These are phyloP conservation scores for Phyllostomus hastatus DNA, from an alignment of 2,113 vertebrate genomes.

Conservation along the genomic window DNA sequence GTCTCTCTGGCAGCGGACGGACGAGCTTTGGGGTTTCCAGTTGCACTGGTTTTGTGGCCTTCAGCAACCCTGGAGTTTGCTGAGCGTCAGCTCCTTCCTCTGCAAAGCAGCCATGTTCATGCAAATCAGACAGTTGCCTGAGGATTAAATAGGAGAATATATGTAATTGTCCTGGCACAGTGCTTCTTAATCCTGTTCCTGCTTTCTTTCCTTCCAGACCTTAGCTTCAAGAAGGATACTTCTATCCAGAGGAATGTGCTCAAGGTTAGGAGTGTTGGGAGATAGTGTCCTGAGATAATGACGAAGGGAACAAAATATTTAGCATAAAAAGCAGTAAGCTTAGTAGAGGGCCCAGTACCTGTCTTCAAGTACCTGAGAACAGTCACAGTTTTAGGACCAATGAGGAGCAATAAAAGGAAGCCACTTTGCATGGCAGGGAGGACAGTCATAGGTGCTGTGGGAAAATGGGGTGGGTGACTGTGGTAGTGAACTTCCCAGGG, in stretches of 20 bases:
- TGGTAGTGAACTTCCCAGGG: neutral
- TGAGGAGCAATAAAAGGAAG: neutral
- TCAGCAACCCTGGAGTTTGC: neutral
- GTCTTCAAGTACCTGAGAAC: neutral
- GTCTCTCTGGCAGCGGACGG: neutral
- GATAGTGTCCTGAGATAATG: neutral
- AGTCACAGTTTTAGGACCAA: fast-evolving
- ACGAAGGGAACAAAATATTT: neutral
- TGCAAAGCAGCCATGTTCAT: neutral
- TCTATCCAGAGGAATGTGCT: neutral
- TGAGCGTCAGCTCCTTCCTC: neutral
- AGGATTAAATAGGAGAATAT: neutral
- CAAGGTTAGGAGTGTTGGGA: neutral
- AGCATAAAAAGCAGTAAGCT: neutral
- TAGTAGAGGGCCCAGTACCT: neutral
- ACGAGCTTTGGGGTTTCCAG: neutral
- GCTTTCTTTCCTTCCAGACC: neutral
- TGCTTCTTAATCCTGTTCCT: neutral
- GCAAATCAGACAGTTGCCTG: neutral
- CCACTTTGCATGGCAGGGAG: neutral
- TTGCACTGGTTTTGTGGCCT: neutral
- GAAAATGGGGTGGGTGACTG: no score
- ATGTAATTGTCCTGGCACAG: neutral
- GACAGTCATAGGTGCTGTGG: neutral
- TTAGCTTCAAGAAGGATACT: neutral